Evolutionary conservation across 2,797 vertebrate genomes (phyloP).

Genomic region (Acanthurus tractus): DNA sequence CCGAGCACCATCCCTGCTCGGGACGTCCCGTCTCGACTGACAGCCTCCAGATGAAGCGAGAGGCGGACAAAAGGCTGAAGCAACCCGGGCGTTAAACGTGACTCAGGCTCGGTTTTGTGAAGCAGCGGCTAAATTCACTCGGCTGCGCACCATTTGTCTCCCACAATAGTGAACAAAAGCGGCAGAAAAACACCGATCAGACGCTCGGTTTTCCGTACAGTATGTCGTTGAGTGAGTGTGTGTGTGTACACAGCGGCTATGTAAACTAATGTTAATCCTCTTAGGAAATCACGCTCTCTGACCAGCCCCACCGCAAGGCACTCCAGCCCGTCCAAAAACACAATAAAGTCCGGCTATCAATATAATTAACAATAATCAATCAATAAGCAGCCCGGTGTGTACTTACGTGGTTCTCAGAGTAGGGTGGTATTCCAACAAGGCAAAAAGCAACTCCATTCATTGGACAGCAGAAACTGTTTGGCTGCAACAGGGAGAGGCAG

Average conservation of each 20-base stretch:
- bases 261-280: slow-evolving; percentile 83
- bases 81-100: slow-evolving; percentile 3
- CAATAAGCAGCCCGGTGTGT: background rate
- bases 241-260: slow-evolving; percentile 66
- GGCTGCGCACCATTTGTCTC: slow-evolving; percentile 11
- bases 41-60: slow-evolving; percentile 44
- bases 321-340: slow-evolving; percentile 33
- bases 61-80: slow-evolving; percentile 62
- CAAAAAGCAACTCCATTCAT: slow-evolving; percentile 99
- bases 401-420: slow-evolving; percentile 90
- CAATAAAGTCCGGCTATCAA: slow-evolving; percentile 23
- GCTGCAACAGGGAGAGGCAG: slow-evolving; percentile 66
- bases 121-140: slow-evolving; percentile 6
- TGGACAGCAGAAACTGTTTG: slow-evolving; percentile 83
- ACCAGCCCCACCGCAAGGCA: slow-evolving; percentile 49
- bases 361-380: accelerated
- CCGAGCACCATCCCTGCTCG: slow-evolving; percentile 40
- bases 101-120: slow-evolving; percentile 9
- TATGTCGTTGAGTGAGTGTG: slow-evolving; percentile 40
- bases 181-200: slow-evolving; percentile 22
- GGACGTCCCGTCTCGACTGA: slow-evolving; percentile 68
- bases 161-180: slow-evolving; percentile 23
- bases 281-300: slow-evolving; percentile 86
- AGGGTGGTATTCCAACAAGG: slow-evolving; percentile 98
- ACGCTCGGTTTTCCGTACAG: slow-evolving; percentile 46